Evolutionary conservation across 2,888 invertebrate genomes (phyloP).

Genomic region (Hyles lineata): DNA sequence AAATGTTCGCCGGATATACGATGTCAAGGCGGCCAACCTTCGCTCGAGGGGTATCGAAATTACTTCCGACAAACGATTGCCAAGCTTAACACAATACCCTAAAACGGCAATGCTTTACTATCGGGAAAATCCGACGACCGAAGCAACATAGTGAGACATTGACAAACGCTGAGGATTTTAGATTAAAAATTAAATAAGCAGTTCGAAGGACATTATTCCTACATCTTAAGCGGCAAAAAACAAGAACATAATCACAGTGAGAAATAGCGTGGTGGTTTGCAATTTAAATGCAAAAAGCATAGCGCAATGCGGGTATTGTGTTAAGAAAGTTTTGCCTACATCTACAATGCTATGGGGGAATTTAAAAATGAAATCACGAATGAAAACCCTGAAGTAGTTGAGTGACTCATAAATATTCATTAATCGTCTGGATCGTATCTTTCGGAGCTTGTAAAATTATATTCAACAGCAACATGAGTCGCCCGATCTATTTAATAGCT

Average conservation of each 20-base stretch:
- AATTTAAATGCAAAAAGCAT: constrained; percentile 20
- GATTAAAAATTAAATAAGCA: constrained; percentile 5
- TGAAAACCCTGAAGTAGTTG: not conserved
- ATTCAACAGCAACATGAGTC: no score
- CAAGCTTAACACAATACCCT: constrained; percentile 36
- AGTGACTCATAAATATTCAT: not conserved
- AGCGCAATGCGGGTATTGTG: constrained; percentile 22
- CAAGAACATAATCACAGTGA: constrained; percentile 15
- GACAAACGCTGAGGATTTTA: not conserved
- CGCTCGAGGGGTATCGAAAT: constrained; percentile 63
- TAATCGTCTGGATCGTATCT: not conserved
- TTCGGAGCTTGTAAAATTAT: no score
- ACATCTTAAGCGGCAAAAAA: constrained; percentile 19
- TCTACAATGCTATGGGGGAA: not conserved
- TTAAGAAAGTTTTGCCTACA: constrained; percentile 7
- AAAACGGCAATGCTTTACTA: constrained; percentile 9
- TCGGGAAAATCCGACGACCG: not conserved
- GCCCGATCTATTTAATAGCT: no score
- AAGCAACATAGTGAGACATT: not conserved
- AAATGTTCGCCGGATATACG: constrained; percentile 77
- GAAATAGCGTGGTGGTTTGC: constrained; percentile 12
- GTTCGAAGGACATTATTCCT: not conserved
- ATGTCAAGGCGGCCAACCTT: constrained; percentile 73
- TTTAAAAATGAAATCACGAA: constrained; percentile 5
- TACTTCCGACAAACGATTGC: constrained; percentile 65